phyloP scores from a whole-genome alignment of 2,888 invertebrate species.

The Orthosia gothica region DNA sequence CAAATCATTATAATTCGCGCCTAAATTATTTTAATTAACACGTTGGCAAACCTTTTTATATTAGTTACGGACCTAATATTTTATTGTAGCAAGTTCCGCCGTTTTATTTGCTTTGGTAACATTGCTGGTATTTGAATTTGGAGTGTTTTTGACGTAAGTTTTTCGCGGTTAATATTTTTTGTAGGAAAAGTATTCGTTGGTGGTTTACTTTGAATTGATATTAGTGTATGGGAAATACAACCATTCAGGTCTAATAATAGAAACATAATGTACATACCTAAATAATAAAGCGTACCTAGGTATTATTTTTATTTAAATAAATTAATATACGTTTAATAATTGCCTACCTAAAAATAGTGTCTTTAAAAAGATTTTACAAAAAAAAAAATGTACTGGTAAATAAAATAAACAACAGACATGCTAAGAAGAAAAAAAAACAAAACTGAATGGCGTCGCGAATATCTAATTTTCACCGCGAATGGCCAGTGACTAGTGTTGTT shows the following conservation, averaged over 20 bases:
- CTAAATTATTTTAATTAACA: constrained; percentile 64
- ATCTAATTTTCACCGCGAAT: not conserved
- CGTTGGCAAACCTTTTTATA: constrained; percentile 65
- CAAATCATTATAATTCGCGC: constrained; percentile 61
- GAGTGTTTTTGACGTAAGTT: constrained; percentile 5
- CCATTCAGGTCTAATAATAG: no score
- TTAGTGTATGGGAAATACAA: not conserved
- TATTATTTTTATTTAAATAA: no score
- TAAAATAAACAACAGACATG: not conserved
- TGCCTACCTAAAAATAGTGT: no score
- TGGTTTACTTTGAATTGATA: not conserved
- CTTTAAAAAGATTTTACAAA: not conserved
- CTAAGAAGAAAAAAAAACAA: not conserved
- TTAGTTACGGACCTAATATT: constrained; percentile 54
- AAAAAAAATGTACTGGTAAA: not conserved
- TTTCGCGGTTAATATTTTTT: not conserved
- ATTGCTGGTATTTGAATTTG: constrained; percentile 21
- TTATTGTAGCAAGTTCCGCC: constrained; percentile 57
- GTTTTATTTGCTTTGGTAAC: constrained; percentile 50
- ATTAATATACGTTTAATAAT: no score
- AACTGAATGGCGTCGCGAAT: not conserved
- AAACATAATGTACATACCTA: no score
- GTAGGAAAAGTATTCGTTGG: not conserved
- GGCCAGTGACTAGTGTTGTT: not conserved
- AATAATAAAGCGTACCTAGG: no score